phyloP scores from a whole-genome alignment of 2,113 vertebrate genomes.

The Echinops telfairi region DNA sequence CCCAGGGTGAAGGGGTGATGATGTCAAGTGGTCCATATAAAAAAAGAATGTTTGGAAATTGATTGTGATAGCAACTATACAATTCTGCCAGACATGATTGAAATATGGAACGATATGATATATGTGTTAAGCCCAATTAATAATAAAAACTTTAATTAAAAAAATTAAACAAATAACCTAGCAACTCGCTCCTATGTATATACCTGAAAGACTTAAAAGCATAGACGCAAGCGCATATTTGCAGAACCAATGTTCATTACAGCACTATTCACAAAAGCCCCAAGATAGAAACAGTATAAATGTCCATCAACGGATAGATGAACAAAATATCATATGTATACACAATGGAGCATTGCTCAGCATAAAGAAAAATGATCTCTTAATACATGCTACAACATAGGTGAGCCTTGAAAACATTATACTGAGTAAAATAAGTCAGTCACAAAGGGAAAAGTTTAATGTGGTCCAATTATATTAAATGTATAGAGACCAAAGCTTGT shows the following conservation, averaged over 20 bases:
- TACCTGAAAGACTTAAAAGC: neutral
- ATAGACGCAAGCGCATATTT: neutral
- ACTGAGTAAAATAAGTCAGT: neutral
- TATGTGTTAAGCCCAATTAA: no score
- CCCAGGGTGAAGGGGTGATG: no score
- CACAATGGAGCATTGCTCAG: neutral
- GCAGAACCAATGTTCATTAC: neutral
- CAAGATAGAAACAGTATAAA: neutral
- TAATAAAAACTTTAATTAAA: no score
- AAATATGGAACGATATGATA: no score
- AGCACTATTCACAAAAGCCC: neutral
- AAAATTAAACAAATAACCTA: neutral
- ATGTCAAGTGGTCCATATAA: no score
- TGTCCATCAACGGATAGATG: neutral
- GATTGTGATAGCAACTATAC: no score
- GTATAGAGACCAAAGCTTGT: neutral
- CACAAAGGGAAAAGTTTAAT: neutral
- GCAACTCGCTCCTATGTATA: neutral
- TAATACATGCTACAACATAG: neutral
- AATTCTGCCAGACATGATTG: no score
- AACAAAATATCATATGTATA: neutral
- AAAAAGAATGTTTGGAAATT: no score
- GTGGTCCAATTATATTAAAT: neutral
- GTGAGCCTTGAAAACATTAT: neutral
- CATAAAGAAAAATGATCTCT: neutral